Conservation (phyloP, 2,888 invertebrate genomes). For the Aphidius colemani region DNA sequence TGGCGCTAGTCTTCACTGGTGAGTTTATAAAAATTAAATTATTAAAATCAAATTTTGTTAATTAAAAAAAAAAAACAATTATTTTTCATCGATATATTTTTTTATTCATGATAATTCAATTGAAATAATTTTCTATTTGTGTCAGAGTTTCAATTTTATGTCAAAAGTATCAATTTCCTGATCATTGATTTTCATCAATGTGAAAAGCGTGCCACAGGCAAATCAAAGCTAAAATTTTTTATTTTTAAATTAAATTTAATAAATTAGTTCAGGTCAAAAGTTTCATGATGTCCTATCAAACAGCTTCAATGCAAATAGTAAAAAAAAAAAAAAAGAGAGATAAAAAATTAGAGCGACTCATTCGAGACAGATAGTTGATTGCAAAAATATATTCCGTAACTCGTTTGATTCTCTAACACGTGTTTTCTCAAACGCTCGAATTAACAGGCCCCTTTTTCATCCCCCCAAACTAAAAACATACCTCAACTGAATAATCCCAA, state of each 20-base stretch:
- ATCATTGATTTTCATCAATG: conserved; percentile 7
- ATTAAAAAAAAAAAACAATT: background rate
- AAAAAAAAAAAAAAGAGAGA: conserved; percentile 4
- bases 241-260: too few relatives aligned
- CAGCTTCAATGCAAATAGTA: background rate
- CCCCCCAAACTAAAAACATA: conserved; percentile 13
- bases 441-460: conserved; percentile 27
- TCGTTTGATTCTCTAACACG: conserved; percentile 31
- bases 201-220: background rate
- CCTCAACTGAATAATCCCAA: conserved; percentile 27
- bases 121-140: conserved; percentile 10
- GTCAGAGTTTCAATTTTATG: conserved; percentile 7
- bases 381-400: conserved; percentile 18
- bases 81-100: too few relatives aligned
- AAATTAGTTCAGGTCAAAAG: too few relatives aligned
- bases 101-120: background rate
- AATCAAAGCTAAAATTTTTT: too few relatives aligned
- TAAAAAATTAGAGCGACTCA: background rate
- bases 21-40: conserved; percentile 19
- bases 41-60: background rate
- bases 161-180: conserved; percentile 16
- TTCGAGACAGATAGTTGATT: conserved; percentile 9
- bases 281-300: background rate
- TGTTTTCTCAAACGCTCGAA: conserved; percentile 39
- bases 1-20: conserved; percentile 33